Evolutionary conservation across 2,113 vertebrate genomes (phyloP), one percentile per base, ranked within the genome.

Genomic region (Ceyx margarethae): DNA sequence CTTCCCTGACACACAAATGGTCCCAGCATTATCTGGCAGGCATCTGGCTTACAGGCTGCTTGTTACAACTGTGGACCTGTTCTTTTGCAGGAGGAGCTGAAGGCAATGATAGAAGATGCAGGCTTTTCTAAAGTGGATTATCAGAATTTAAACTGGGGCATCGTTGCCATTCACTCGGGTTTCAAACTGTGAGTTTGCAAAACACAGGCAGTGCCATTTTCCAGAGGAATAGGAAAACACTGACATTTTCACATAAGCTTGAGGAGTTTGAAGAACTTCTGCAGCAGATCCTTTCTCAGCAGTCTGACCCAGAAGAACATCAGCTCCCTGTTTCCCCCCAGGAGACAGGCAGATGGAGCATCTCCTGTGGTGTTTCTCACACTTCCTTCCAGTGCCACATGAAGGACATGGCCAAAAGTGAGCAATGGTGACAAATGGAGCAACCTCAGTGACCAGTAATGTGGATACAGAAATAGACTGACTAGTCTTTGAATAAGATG

Each of bases 111-210:
- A 46, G 98, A 99, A 96, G 98, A 99, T 8, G 97, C 97, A 8
- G 99, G 99, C 28, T 99, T 99, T 97, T 97, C 96, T 90, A 97
- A 97, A 43, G 99, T 99, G 87, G 97, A 97, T 66, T 99, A 98
- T 67, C 91, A 97, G 93, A 99, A 98, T 89, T 95, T 99, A 45
- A 98, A 98, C 4, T 98, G 92, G 0, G 99, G 99, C 42, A 98
- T 99, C 3, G 99, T 99, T 58, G 98, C 99, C 64, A 98, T 99
- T 95, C 99, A 99, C 93, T 99, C 99, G 15, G 99, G 98, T 67
- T 99, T 99, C 97, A 99, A 99, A 96, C 97, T 99, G 11, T 99
- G 97, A 98, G 35, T 79, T 60, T 64, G 51, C 50, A 72, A 61
- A 81, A 42, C 5, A 35, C 28, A 6, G 4, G 18, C 66, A 74